Evolutionary conservation across 2,888 invertebrate species (phyloP).

Genomic region (Tachina grossa): DNA sequence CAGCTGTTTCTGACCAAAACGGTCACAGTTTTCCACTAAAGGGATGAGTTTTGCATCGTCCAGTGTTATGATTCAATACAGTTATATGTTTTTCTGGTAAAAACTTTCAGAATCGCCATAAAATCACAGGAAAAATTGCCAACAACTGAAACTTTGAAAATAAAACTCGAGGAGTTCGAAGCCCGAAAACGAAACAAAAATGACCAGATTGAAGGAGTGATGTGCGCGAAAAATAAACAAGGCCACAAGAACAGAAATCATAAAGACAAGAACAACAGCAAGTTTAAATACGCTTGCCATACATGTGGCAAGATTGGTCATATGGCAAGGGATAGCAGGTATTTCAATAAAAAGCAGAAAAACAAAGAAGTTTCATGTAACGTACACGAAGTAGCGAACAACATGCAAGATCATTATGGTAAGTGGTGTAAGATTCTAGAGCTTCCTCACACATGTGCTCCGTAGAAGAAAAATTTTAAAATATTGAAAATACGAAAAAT

Average conservation of each 20-base stretch:
- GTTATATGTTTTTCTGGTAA: too few species aligned
- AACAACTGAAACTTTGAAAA: not conserved
- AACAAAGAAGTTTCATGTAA: constrained; percentile 25
- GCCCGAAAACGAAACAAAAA: not conserved
- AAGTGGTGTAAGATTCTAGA: too few species aligned
- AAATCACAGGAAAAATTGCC: not conserved
- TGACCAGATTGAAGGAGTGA: not conserved
- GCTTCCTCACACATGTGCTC: too few species aligned
- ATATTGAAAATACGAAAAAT: too few species aligned
- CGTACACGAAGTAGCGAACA: not conserved
- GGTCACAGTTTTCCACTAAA: too few species aligned
- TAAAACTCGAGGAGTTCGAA: not conserved
- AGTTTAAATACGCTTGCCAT: constrained; percentile 32
- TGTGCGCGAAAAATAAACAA: not conserved
- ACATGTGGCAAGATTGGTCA: constrained; percentile 51
- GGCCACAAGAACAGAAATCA: too few species aligned
- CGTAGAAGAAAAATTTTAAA: too few species aligned
- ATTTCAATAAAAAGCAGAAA: not conserved
- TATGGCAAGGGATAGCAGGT: constrained; percentile 38
- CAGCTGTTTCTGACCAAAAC: too few species aligned
- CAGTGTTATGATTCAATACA: too few species aligned
- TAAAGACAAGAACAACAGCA: not conserved
- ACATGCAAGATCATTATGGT: not conserved
- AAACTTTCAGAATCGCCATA: constrained; percentile 2
- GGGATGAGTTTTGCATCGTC: too few species aligned